Conservation (phyloP, 2,113 vertebrate species). For the Lathamus discolor region DNA sequence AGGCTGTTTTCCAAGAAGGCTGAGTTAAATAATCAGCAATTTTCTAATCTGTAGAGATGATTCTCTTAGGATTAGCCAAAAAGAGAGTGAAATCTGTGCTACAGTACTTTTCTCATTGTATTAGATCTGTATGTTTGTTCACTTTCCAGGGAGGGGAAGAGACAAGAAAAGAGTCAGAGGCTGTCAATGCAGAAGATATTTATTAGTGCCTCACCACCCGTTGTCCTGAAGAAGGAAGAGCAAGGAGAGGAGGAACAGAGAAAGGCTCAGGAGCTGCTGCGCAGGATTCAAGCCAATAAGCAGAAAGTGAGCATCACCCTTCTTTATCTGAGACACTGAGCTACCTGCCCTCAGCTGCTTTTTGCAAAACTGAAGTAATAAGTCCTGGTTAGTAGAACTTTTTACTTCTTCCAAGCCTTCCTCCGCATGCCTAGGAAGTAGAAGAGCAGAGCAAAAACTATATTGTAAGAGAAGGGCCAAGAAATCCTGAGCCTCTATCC, state of each 20-base stretch:
- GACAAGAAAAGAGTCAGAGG: slow-evolving; percentile 45
- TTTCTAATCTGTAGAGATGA: neutral
- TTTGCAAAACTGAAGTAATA: neutral
- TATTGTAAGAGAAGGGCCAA: neutral
- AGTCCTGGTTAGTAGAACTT: neutral
- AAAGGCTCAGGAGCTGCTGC: slow-evolving; percentile 58
- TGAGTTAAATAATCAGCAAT: neutral
- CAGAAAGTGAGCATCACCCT: slow-evolving; percentile 63
- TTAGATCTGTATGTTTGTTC: slow-evolving; percentile 5
- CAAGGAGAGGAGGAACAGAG: slow-evolving; percentile 58
- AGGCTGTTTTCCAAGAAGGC: neutral
- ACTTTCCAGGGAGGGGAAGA: slow-evolving; percentile 77
- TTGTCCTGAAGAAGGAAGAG: slow-evolving; percentile 53
- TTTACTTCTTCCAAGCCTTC: neutral
- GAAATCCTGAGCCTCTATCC: neutral
- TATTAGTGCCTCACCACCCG: neutral
- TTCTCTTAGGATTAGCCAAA: neutral
- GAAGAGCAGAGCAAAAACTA: neutral
- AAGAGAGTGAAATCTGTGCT: neutral
- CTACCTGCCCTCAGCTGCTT: neutral
- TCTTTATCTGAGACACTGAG: neutral
- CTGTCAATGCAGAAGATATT: neutral
- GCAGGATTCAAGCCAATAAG: slow-evolving; percentile 61
- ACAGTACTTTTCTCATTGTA: neutral
- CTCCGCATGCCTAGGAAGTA: neutral